Base-by-base conservation (phyloP, 2,797 vertebrate genomes). In the Pempheris klunzingeri region DNA sequence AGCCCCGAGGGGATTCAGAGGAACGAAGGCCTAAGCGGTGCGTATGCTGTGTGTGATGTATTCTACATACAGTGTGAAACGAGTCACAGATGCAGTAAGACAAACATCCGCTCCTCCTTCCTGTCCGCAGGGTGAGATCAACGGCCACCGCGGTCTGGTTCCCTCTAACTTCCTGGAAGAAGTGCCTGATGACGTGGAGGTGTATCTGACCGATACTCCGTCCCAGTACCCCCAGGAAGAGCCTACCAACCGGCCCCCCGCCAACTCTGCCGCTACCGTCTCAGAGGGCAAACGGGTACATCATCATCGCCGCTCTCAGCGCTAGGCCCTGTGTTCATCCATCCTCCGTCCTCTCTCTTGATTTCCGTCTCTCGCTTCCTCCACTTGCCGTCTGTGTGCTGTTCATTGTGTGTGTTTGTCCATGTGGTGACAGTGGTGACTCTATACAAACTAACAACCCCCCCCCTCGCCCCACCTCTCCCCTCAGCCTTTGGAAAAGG, bases 131-230 rank as follows among this genome's bases (percentile, higher is more conserved):
- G 98, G 97, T 22, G 97, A 99, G 78, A 97, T 99, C 11, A 99
- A 98, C 0, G 97, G 98, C 81, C 98, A 99, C 59, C 97, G 96
- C 20, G 98, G 98, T 81, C 94, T 99, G 70, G 97, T 99, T 84
- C 98, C 98, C 86, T 99, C 98, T 63, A 99, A 99, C 94, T 99
- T 99, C 90, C 96, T 99, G 76, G 98, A 99, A 96, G 98, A 99
- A 97, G 98, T 99, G 96, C 98, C 98, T 96, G 97, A 98, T 9
- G 98, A 99, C 11, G 98, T 99, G 78, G 98, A 99, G 90, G 98
- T 99, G 80, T 97, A 97, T 90, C 95, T 99, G 4, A 99, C 98
- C 0, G 97, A 99, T 3, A 97, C 94, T 2, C 97, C 97, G 0
- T 89, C 95, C 41, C 95, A 93, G 75, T 95, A 95, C 5, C 89